These are phyloP conservation scores for Trachymyrmex septentrionalis DNA, from an alignment of 1,140 invertebrate genomes.

Conservation along the genomic window DNA sequence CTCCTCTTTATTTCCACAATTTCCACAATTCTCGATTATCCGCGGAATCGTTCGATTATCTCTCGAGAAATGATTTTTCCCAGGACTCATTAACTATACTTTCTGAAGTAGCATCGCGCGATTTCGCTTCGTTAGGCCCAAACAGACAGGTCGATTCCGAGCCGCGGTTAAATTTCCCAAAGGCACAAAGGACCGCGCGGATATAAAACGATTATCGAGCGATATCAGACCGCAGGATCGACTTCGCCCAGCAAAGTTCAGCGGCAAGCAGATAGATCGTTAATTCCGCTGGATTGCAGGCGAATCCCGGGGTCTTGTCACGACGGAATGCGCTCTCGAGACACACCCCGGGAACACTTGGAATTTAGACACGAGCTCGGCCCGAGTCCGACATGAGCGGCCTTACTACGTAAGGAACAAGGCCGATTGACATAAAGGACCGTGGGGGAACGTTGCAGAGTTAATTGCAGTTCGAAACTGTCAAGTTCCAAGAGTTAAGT, in stretches of 20 bases:
- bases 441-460: neutral
- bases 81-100: slow-evolving; percentile 29
- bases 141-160: slow-evolving; percentile 51
- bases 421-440: slow-evolving; percentile 37
- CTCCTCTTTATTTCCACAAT: neutral
- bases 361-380: slow-evolving; percentile 33
- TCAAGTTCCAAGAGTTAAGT: neutral
- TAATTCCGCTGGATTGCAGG: slow-evolving; percentile 42
- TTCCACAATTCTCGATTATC: neutral
- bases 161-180: slow-evolving; percentile 42
- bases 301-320: slow-evolving; percentile 48
- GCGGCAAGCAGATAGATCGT: slow-evolving; percentile 18
- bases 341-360: slow-evolving; percentile 21
- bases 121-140: slow-evolving; percentile 56
- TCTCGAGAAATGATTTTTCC: slow-evolving; percentile 28
- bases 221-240: slow-evolving; percentile 29
- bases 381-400: neutral
- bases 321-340: slow-evolving; percentile 55
- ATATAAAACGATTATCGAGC: slow-evolving; percentile 59
- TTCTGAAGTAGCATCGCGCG: slow-evolving; percentile 29
- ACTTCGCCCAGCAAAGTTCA: slow-evolving; percentile 36
- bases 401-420: slow-evolving; percentile 20
- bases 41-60: neutral
- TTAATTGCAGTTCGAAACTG: slow-evolving; percentile 54
- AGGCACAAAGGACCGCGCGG: slow-evolving; percentile 47